phyloP scores from a whole-genome alignment of 2,113 vertebrate species.

The Agapornis roseicollis region DNA sequence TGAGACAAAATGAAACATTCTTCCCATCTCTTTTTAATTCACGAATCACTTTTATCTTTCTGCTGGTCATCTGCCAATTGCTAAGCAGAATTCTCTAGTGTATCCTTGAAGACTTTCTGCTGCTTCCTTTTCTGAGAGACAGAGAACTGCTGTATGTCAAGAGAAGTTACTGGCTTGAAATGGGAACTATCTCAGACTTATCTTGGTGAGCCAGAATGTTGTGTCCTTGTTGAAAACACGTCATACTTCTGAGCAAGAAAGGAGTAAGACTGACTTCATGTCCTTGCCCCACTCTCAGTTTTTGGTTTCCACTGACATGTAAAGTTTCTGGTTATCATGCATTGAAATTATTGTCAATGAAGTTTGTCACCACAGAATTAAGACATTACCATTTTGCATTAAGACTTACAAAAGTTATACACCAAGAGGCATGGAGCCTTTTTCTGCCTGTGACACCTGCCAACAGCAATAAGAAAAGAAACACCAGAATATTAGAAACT shows the following conservation, averaged over 20 bases:
- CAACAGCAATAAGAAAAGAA: not conserved
- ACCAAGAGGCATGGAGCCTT: not conserved
- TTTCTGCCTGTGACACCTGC: not conserved
- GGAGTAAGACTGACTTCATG: not conserved
- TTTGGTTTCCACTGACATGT: fast-evolving
- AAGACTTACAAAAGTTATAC: not conserved
- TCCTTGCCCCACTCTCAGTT: not conserved
- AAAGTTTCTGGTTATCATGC: not conserved
- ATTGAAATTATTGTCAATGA: not conserved
- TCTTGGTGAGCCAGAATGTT: not conserved
- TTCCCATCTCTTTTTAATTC: not conserved
- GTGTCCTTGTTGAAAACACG: not conserved
- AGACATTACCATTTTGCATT: not conserved
- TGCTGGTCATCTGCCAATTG: not conserved
- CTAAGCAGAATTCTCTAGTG: not conserved
- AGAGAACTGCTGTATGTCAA: not conserved
- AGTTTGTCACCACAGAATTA: not conserved
- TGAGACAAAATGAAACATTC: not conserved
- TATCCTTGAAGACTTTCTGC: not conserved
- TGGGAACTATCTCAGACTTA: not conserved
- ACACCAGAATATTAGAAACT: not conserved
- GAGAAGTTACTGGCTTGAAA: not conserved
- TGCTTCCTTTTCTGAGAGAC: not conserved
- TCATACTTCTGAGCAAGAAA: not conserved
- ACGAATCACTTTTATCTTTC: not conserved